phyloP scores from a whole-genome alignment of 1,140 invertebrate genomes.

The Calliopsis andreniformis region DNA sequence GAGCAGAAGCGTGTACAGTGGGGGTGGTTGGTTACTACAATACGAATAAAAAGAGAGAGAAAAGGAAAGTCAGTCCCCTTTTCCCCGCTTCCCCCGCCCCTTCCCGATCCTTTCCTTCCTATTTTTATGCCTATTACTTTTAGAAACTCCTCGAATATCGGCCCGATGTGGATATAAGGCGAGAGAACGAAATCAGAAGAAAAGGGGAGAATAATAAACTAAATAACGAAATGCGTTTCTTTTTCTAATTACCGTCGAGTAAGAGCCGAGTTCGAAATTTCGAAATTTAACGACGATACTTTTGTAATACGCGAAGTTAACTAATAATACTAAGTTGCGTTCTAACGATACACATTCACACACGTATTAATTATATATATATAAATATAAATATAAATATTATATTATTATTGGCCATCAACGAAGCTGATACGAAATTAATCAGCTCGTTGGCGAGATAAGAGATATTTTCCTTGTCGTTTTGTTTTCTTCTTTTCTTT shows the following conservation, averaged over 20 bases:
- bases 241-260: slow-evolving; percentile 32
- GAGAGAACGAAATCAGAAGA: not conserved
- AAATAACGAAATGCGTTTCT: slow-evolving; percentile 48
- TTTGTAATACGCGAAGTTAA: slow-evolving; percentile 60
- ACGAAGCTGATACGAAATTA: slow-evolving; percentile 43
- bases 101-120: slow-evolving; percentile 4
- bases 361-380: slow-evolving; percentile 16
- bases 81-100: slow-evolving; percentile 8
- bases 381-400: slow-evolving; percentile 27
- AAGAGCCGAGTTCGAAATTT: slow-evolving; percentile 30
- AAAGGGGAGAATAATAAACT: not conserved
- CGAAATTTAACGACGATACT: slow-evolving; percentile 45
- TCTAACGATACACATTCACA: slow-evolving; percentile 27
- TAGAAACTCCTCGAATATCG: slow-evolving; percentile 51
- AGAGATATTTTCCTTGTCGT: slow-evolving; percentile 16
- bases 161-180: slow-evolving; percentile 18
- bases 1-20: slow-evolving; percentile 62
- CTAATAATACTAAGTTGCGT: slow-evolving; percentile 52
- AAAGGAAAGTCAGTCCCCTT: slow-evolving; percentile 55
- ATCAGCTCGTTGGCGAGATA: slow-evolving; percentile 20
- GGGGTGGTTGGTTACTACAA: slow-evolving; percentile 63
- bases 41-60: slow-evolving; percentile 58
- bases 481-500: slow-evolving; percentile 50
- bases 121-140: slow-evolving; percentile 46
- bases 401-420: slow-evolving; percentile 47